Evolutionary conservation across 2,113 vertebrate genomes (phyloP).

Genomic region (Ginglymostoma cirratum): DNA sequence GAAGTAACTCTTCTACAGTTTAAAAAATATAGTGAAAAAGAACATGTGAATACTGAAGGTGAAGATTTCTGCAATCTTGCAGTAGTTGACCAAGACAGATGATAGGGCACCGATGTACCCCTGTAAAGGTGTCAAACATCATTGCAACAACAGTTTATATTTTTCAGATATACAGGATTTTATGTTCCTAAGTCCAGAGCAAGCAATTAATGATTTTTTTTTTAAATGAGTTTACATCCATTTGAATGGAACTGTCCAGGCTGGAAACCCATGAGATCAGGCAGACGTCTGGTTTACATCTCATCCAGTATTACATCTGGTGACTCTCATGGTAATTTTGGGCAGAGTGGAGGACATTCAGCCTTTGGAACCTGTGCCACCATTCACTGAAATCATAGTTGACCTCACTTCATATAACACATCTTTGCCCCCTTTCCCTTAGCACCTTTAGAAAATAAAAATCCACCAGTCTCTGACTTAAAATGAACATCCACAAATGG

Average conservation of each 20-base stretch:
- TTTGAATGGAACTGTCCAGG: neutral
- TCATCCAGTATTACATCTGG: neutral
- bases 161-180: neutral
- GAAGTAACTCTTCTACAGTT: conserved; percentile 7
- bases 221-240: neutral
- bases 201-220: neutral
- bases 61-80: neutral
- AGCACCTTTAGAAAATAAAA: too few species aligned
- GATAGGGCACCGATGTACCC: neutral
- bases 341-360: too few species aligned
- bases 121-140: neutral
- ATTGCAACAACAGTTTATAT: neutral
- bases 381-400: too few species aligned
- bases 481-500: too few species aligned
- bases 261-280: neutral
- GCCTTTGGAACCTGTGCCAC: too few species aligned
- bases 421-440: too few species aligned
- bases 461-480: too few species aligned
- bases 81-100: neutral
- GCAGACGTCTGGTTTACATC: too few species aligned
- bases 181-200: neutral
- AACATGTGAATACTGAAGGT: too few species aligned
- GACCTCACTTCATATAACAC: too few species aligned
- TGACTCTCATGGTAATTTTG: neutral
- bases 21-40: neutral